Evolutionary conservation across 2,888 invertebrate species (phyloP).

Genomic region (Bursaphelenchus okinawaensis): DNA sequence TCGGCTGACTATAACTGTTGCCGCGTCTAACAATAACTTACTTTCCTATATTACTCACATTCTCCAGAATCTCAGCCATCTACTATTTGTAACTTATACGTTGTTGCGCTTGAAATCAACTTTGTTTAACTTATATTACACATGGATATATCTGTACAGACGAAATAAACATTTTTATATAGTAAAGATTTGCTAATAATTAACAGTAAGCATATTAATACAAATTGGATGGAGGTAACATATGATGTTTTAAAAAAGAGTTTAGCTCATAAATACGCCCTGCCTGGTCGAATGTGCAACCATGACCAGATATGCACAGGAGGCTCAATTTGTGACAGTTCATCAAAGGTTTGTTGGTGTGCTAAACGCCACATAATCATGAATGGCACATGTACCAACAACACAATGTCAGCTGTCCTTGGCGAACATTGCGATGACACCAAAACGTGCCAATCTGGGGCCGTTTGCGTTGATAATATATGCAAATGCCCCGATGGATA

Average conservation of each 20-base stretch:
- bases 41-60: too few relatives aligned
- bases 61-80: too few relatives aligned
- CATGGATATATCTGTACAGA: background rate
- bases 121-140: background rate
- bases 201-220: too few relatives aligned
- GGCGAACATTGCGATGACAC: conserved; percentile 1
- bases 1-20: conserved; percentile 56
- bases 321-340: conserved; percentile 32
- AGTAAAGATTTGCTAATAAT: too few relatives aligned
- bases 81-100: background rate
- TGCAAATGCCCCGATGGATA: background rate
- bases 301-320: conserved; percentile 44
- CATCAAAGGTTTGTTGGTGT: conserved; percentile 43
- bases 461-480: background rate
- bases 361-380: conserved; percentile 38
- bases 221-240: too few relatives aligned
- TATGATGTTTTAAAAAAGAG: too few relatives aligned
- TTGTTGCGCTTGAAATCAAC: background rate
- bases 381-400: conserved; percentile 39
- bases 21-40: conserved; percentile 22
- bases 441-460: background rate
- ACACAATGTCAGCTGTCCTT: background rate
- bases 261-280: conserved; percentile 17
- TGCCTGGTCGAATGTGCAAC: conserved; percentile 44
- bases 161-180: background rate